Percentiles rank a stretch among this genome's conserved stretches.
Conservation (phyloP, 2,888 invertebrate genomes). For the Protula sp. region DNA sequence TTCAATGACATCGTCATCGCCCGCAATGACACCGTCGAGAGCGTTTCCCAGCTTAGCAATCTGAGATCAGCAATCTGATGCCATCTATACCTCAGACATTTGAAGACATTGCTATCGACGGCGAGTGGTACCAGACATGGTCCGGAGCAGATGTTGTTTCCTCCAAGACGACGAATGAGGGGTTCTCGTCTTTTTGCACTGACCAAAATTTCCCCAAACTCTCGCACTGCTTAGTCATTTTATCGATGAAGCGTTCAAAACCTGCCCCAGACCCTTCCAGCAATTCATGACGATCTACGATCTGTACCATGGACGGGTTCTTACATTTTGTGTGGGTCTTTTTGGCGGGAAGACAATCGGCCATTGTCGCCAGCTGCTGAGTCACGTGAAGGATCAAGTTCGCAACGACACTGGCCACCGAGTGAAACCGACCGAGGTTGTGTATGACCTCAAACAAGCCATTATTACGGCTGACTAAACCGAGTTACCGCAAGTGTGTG, state of each 20-base stretch:
- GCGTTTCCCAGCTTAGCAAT: too few species aligned
- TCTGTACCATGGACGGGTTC: too few species aligned
- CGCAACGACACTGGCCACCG: background rate
- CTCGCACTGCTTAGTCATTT: background rate
- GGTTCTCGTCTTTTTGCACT: background rate
- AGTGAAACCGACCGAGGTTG: background rate
- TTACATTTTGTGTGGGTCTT: background rate
- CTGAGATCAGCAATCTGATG: too few species aligned
- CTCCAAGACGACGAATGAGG: background rate
- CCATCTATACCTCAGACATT: background rate
- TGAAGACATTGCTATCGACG: background rate
- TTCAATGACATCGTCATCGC: too few species aligned
- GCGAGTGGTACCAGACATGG: background rate
- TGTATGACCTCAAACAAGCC: background rate
- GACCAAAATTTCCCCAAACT: background rate
- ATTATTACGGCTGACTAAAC: background rate
- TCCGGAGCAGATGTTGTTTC: background rate
- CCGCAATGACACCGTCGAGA: too few species aligned
- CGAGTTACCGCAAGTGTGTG: background rate
- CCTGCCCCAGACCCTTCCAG: background rate
- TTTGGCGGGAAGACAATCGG: background rate
- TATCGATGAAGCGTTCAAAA: background rate
- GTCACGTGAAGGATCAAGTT: background rate
- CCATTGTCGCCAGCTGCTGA: background rate
- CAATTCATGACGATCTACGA: background rate